Conservation (phyloP, 2,797 vertebrate genomes). For the Sandelia bainsii region DNA sequence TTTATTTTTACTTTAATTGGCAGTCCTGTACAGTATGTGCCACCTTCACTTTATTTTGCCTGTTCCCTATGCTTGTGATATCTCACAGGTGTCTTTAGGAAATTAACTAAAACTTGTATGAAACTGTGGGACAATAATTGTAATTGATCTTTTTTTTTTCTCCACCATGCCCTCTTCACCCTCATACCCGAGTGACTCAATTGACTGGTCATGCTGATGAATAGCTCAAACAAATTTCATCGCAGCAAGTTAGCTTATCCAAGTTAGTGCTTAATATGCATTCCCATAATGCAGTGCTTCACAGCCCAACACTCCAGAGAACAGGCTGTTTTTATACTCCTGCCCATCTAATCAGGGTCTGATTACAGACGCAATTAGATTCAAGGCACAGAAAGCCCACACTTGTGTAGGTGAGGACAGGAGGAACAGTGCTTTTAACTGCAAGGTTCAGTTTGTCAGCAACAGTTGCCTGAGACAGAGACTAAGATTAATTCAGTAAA, state of each 20-base stretch:
- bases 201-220: no score
- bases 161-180: no score
- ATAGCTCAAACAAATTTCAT: background rate
- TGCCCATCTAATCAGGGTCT: conserved; percentile 6
- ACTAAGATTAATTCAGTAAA: background rate
- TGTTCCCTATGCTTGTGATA: no score
- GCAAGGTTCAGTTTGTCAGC: background rate
- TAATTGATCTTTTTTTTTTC: no score
- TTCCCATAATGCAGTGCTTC: background rate
- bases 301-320: background rate
- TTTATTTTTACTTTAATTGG: no score
- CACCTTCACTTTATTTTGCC: no score
- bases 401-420: background rate
- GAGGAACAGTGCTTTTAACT: background rate
- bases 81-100: no score
- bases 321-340: background rate
- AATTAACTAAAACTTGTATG: background rate
- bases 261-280: background rate
- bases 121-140: background rate
- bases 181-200: no score
- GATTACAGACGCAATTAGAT: background rate
- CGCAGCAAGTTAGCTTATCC: background rate
- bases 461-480: background rate
- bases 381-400: background rate
- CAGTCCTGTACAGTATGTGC: no score